Evolutionary conservation across 2,113 vertebrate genomes (phyloP), one percentile per base, ranked within the genome.

Genomic region (Solea senegalensis): DNA sequence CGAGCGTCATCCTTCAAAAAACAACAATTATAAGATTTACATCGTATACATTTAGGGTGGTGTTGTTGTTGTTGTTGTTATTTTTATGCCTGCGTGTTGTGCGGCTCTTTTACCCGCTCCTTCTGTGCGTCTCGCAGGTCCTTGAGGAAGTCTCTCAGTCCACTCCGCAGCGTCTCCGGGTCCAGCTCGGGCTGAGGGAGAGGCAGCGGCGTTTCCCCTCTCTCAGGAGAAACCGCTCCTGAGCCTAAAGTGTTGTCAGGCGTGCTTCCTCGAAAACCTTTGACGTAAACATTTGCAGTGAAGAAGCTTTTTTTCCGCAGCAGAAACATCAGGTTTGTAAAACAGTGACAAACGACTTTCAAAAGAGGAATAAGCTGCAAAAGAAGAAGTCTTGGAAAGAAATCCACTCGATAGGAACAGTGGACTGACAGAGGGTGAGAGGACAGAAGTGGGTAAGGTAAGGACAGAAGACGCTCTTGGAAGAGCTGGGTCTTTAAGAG

Each of bases 121-220:
- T 91, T 88, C 84, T 97, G 96, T 0, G 95, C 44, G 0, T 94
- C 94, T 66, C 94, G 91, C 62, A 98, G 94, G 85, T 98, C 95
- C 27, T 92, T 94, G 34, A 98, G 89, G 86, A 99, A 98, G 6
- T 97, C 96, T 62, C 93, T 90, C 65, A 98, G 95, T 0, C 95
- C 93, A 0, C 84, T 89, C 2, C 93, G 90, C 59, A 98, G 95
- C 0, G 84, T 88, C 62, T 99, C 97, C 0, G 95, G 93, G 63
- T 99, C 96, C 0, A 95, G 84, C 1, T 95, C 94, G 0, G 82
- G 67, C 0, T 87, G 89, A 40, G 87, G 3, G 9, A 92, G 75
- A 0, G 88, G 84, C 0, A 93, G 71, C 2, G 92, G 50, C 0
- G 87, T 72, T 49, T 91, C 67, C 2, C 69, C 73, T 51, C 88